Evolutionary conservation across 1,140 invertebrate genomes (phyloP).

Genomic region (Hyles euphorbiae): DNA sequence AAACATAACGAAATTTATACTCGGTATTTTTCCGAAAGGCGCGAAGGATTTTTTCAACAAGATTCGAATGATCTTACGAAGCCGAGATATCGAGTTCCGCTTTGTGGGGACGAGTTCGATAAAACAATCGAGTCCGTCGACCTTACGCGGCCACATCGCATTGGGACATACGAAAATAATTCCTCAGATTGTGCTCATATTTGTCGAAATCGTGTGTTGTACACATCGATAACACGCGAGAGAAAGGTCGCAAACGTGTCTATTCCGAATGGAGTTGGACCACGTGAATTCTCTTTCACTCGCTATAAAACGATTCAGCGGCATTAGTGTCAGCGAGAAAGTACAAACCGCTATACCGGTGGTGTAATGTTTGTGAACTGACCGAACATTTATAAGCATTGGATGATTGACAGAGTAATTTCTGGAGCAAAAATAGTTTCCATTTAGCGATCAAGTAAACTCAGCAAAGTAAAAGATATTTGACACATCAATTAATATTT

Average conservation of each 20-base stretch:
- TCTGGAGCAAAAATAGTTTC: constrained; percentile 12
- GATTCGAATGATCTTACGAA: not conserved
- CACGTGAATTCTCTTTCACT: constrained; percentile 36
- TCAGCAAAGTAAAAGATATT: too few relatives aligned
- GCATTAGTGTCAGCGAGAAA: constrained; percentile 23
- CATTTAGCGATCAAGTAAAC: too few relatives aligned
- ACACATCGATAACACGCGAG: constrained; percentile 27
- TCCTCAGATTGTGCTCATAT: constrained; percentile 5
- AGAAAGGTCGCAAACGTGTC: constrained; percentile 28
- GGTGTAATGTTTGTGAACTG: not conserved
- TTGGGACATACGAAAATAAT: constrained; percentile 26
- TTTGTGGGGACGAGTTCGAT: constrained; percentile 12
- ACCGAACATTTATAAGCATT: constrained; percentile 5
- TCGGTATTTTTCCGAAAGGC: constrained; percentile 19
- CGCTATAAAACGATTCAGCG: constrained; percentile 36
- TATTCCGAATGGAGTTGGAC: constrained; percentile 32
- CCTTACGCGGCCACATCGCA: constrained; percentile 27
- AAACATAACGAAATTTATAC: constrained; percentile 33
- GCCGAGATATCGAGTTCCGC: not conserved
- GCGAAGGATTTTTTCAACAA: constrained; percentile 7
- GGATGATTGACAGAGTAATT: constrained; percentile 24
- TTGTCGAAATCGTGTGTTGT: constrained; percentile 22
- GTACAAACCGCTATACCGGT: constrained; percentile 24
- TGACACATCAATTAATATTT: too few relatives aligned
- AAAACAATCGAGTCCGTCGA: constrained; percentile 36